Base-by-base conservation (phyloP, 2,797 vertebrate genomes). In the Sphenopsis melanotis region DNA sequence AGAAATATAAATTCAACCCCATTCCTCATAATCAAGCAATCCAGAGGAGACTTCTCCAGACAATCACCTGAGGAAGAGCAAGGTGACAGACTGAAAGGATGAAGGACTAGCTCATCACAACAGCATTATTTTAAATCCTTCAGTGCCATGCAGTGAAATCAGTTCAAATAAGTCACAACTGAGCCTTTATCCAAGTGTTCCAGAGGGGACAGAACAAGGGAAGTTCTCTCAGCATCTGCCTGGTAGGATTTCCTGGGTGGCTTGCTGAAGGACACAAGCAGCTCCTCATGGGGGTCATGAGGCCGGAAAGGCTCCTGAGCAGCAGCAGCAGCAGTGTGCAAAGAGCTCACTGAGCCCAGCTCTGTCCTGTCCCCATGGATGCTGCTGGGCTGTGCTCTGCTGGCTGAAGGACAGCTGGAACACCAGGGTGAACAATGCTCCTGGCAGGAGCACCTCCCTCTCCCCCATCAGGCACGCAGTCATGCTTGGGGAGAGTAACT, bases 151-250 rank as follows among this genome's bases (percentile, higher is more conserved):
- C 22, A 70, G 27, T 20, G 61, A 85, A 55, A 74, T 37, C 22
- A 59, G n/a, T 24, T 75, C n/a, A 22, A 78, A 70, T 0, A 64
- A 29, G 29, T 55, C 22, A 14, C 0, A 6, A n/a, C 5, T 29
- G 49, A 89, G 44, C 17, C 37, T 87, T 63, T 12, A 68, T 42
- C 26, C 47, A 27, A 15, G 37, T 29, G 57, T 24, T 34, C 75
- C 26, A 56, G 50, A 87, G 50, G 34, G 16, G 42, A 49, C 2
- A 22, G 11, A 42, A 69, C 27, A 42, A 42, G n/a, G 30, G 0
- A 74, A 11, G 22, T 29, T 42, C 41, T 53, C 17, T 12, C 87
- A 50, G 49, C 24, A 57, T 6, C 39, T 46, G 36, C 26, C 19
- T 27, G 23, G 37, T 3, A 34, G n/a, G 26, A 29, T 29, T 71